Percentiles rank a stretch among this genome's conserved stretches.
phyloP scores from a whole-genome alignment of 1,140 invertebrate species.

The Drosophila obscura region DNA sequence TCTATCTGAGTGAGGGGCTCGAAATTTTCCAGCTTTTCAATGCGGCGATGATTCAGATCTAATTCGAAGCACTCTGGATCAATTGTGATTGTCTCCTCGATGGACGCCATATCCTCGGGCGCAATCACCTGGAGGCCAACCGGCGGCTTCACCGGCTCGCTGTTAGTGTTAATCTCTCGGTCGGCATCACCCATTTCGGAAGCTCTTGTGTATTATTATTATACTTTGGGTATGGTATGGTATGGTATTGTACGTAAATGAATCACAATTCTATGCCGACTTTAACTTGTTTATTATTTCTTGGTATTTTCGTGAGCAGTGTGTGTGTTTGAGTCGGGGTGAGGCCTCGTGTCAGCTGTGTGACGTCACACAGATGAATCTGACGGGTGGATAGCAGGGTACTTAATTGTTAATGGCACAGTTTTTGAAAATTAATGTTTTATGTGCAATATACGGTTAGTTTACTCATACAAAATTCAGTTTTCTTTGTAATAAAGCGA shows the following conservation, averaged over 20 bases:
- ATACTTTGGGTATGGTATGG: constrained; percentile 6
- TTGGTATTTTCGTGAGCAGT: constrained; percentile 21
- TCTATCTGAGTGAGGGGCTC: constrained; percentile 90
- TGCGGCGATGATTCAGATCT: constrained; percentile 94
- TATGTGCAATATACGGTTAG: no score
- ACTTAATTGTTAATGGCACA: no score
- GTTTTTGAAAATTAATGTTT: no score
- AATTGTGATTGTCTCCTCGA: constrained; percentile 77
- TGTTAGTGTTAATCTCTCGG: constrained; percentile 26
- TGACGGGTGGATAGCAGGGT: no score
- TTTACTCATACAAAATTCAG: no score
- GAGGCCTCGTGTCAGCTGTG: not conserved
- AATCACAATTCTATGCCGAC: constrained; percentile 20
- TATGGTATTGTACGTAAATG: constrained; percentile 18
- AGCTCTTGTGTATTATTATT: constrained; percentile 9
- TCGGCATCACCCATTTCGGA: constrained; percentile 67
- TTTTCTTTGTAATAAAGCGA: no score
- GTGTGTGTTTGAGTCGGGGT: constrained; percentile 14
- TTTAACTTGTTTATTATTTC: constrained; percentile 46
- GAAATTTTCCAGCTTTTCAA: constrained; percentile 92
- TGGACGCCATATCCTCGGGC: constrained; percentile 55
- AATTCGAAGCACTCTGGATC: constrained; percentile 80
- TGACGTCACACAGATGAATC: constrained; percentile 4
- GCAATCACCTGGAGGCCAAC: constrained; percentile 64
- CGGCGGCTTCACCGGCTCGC: constrained; percentile 37